A percentile compares a stretch with the other conserved stretches of the same genome.
These are phyloP conservation scores for Sterrhoptilus dennistouni DNA, from an alignment of 2,113 vertebrate genomes.

Conservation along the genomic window DNA sequence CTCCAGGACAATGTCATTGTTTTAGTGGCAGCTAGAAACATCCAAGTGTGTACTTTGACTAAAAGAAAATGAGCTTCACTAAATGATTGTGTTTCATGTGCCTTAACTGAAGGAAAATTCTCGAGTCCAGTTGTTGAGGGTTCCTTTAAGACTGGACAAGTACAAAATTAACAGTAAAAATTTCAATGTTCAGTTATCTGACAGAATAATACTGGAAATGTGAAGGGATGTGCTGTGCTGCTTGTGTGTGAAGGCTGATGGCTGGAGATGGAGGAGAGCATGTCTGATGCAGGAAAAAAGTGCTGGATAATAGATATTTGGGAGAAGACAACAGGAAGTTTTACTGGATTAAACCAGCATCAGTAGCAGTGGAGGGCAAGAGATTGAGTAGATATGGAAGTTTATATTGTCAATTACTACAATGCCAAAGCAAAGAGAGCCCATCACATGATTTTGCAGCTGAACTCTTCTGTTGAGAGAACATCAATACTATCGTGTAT, in stretches of 20 bases:
- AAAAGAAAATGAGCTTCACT: background rate
- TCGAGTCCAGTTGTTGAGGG: background rate
- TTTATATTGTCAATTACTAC: background rate
- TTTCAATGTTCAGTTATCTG: background rate
- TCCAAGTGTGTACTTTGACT: background rate
- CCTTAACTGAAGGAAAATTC: background rate
- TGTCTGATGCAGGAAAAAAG: background rate
- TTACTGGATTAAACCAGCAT: background rate
- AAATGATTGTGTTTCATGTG: background rate
- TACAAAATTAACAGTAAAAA: background rate
- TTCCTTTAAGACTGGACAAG: background rate
- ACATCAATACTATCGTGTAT: rapidly evolving
- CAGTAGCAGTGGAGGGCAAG: background rate
- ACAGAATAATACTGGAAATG: background rate
- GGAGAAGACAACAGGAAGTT: background rate
- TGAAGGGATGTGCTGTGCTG: background rate
- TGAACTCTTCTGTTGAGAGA: background rate
- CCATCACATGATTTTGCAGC: background rate
- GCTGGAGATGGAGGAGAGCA: background rate
- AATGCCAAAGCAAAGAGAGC: background rate
- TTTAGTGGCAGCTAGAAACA: background rate
- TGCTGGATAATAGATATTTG: background rate
- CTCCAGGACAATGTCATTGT: background rate
- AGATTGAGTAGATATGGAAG: background rate
- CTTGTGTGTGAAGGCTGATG: background rate